Evolutionary conservation across 1,140 invertebrate genomes (phyloP), one percentile per base, ranked within the genome.

Genomic region (Diorhabda carinulata): DNA sequence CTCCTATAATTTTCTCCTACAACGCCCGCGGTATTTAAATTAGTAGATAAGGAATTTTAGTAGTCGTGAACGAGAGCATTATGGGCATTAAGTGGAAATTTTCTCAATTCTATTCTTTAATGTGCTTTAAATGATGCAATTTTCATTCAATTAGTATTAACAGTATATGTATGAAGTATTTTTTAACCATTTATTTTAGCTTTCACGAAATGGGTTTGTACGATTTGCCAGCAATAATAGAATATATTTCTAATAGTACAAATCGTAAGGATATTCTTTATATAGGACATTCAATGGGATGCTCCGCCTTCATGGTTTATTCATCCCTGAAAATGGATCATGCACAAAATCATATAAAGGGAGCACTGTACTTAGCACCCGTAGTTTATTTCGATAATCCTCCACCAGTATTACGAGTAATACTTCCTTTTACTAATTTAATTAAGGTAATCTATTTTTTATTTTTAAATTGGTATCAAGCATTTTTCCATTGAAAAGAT

Each of bases 301-400:
- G 86, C 3, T 82, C 81, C 2, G 73, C 79, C 0, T 79, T 77
- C 56, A 84, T 75, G 47, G 70, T 78, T n/a, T 72, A 82, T 57
- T 60, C 80, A 1, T 79, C 80, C 0, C 64, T 47, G 7, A 78
- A 69, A 47, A 81, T 83, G 2, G 76, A 81, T 58, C 80, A 82
- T 56, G 68, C 73, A 43, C 80, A 80, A 70, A 68, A 74, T 1
- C 76, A 78, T 67, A 69, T 81, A 6, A 70, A 80, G 74, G 79
- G 81, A 70, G 84, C 90, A 80, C 83, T 87, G 65, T 84, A 83
- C 66, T 78, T 95, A 43, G 92, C 89, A 2, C 93, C 93, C 3
- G 86, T 93, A 0, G 88, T 87, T 0, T 91, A 83, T 72, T 82
- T 92, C 74, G 80, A 82, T 2, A 79, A 92, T 57, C 84, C 91